Conservation (phyloP, 2,797 vertebrate species). For the Ctenochaetus hawaiiensis region DNA sequence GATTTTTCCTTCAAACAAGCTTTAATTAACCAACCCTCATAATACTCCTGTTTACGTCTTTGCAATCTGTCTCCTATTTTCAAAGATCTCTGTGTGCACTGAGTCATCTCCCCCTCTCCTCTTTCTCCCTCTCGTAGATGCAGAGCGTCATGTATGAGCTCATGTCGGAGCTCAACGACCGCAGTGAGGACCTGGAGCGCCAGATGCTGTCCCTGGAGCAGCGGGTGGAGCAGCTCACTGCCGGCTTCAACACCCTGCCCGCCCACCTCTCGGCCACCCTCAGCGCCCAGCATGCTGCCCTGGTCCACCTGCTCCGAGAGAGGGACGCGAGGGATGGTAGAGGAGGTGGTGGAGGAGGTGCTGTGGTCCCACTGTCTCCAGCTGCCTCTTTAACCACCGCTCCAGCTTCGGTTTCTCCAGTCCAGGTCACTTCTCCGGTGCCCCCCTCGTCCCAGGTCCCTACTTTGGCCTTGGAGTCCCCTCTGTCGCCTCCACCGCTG, state of each 20-base stretch:
- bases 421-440: constrained; percentile 64
- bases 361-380: constrained; percentile 73
- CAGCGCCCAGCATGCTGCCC: constrained; percentile 85
- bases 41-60: constrained; percentile 19
- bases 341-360: constrained; percentile 54
- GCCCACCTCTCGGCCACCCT: constrained; percentile 88
- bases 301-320: constrained; percentile 86
- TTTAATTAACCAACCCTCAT: constrained; percentile 24
- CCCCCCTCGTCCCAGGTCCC: constrained; percentile 58
- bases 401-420: constrained; percentile 54
- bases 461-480: constrained; percentile 67
- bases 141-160: constrained; percentile 90
- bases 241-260: constrained; percentile 86
- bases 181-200: constrained; percentile 89
- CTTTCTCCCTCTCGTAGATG: constrained; percentile 76
- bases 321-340: constrained; percentile 76
- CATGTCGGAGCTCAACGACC: constrained; percentile 89
- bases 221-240: constrained; percentile 88
- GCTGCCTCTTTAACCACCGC: constrained; percentile 59
- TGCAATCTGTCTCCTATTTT: constrained; percentile 29
- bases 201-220: constrained; percentile 89
- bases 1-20: constrained; percentile 17
- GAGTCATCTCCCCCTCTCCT: constrained; percentile 41
- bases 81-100: constrained; percentile 32
- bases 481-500: constrained; percentile 62